Percentiles rank a stretch among this genome's conserved stretches.
Conservation (phyloP, 2,797 vertebrate genomes). For the Neoniphon sammara region DNA sequence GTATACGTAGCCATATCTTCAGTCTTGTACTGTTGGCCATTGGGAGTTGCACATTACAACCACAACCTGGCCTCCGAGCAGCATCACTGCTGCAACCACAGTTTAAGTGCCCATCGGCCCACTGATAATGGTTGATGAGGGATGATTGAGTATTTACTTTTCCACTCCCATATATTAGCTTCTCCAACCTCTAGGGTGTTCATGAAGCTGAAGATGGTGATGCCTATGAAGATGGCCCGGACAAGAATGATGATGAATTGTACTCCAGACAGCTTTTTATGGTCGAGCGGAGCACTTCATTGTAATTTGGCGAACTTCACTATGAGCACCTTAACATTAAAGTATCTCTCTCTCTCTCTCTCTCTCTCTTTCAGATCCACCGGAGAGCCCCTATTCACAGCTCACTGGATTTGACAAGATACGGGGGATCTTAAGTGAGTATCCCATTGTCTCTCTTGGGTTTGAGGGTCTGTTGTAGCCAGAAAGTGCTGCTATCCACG, state of each 20-base stretch:
- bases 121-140: too few species aligned
- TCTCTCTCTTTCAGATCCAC: constrained; percentile 49
- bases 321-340: neutral
- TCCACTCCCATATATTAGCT: too few species aligned
- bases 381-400: constrained; percentile 10
- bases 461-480: constrained; percentile 2
- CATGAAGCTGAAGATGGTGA: too few species aligned
- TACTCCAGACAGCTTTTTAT: neutral
- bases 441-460: constrained; percentile 15
- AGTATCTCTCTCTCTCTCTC: too few species aligned
- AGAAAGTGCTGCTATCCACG: neutral
- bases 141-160: too few species aligned
- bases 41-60: too few species aligned
- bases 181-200: too few species aligned
- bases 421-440: constrained; percentile 52
- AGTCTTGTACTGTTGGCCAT: too few species aligned
- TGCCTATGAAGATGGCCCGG: neutral
- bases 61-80: too few species aligned
- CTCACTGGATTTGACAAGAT: constrained; percentile 18
- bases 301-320: neutral
- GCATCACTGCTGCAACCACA: too few species aligned
- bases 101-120: too few species aligned
- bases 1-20: too few species aligned
- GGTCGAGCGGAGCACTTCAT: neutral
- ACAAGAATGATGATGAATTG: neutral